Conservation (phyloP, 1,140 invertebrate species). For the Bombyx mandarina region DNA sequence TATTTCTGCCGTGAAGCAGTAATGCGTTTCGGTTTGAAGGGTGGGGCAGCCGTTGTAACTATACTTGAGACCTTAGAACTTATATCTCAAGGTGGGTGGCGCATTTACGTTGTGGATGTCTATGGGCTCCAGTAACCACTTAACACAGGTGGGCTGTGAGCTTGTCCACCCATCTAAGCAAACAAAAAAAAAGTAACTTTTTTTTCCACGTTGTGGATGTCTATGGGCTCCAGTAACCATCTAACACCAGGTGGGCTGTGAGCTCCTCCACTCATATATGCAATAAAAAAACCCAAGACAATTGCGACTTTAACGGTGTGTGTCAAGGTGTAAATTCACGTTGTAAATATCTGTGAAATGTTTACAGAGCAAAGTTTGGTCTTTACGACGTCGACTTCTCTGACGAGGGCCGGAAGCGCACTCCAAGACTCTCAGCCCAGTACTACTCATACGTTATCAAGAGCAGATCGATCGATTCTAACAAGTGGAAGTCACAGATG, state of each 20-base stretch:
- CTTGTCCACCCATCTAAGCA: not conserved
- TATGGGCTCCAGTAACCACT: too few relatives aligned
- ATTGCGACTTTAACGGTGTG: not conserved
- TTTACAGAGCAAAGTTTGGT: conserved; percentile 75
- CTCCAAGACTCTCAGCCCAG: conserved; percentile 74
- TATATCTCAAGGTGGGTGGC: too few relatives aligned
- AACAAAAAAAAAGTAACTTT: not conserved
- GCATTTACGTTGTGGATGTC: too few relatives aligned
- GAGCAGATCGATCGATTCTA: not conserved
- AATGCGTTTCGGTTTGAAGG: too few relatives aligned
- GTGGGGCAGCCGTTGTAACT: too few relatives aligned
- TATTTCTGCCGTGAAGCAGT: too few relatives aligned
- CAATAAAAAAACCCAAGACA: not conserved
- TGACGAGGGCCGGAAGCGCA: conserved; percentile 73
- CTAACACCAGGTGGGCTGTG: not conserved
- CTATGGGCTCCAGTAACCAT: not conserved
- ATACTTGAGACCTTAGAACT: too few relatives aligned
- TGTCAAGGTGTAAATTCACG: not conserved
- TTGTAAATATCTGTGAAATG: not conserved
- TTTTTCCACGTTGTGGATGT: not conserved
- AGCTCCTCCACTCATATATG: not conserved
- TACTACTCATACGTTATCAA: not conserved
- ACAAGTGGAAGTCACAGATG: conserved; percentile 10
- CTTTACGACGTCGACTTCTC: conserved; percentile 79
- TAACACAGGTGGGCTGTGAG: not conserved